Base-by-base conservation (phyloP, 2,888 invertebrate species). In the Chalcis sispes region DNA sequence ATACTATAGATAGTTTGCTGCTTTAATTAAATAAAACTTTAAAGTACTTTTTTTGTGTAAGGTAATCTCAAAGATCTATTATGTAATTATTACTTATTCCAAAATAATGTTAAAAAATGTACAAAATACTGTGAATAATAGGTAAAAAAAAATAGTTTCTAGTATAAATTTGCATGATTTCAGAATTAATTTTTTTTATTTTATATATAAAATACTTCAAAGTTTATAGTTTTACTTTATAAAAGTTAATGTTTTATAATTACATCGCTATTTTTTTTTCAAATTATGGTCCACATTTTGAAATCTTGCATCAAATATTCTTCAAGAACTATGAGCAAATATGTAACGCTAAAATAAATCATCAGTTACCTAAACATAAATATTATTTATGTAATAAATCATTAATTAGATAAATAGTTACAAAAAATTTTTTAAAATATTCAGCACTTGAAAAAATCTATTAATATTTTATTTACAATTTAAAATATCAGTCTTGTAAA, bases 101-200 rank as follows among this genome's bases (percentile, higher is more conserved):
- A 70, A 72, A 73, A 72, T 8, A 65, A 66, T 78, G 75, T 75
- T 78, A 50, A 75, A n/a, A 73, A 73, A n/a, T 78, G 78, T 75
- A 78, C 75, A 78, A 78, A 78, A 72, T 70, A 78, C 56, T 78
- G 75, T 78, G 69, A 78, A 78, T 78, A 70, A 69, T 77, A 79
- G 76, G 36, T 74, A 77, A 66, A 69, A 77, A 70, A 62, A 46
- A 27, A 70, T 73, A 74, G 58, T 67, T 74, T 76, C 8, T 69
- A 69, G 23, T 58, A 61, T 65, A 72, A 76, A 42, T 69, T 75
- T 71, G 64, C 66, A 66, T 73, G 64, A 73, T 78, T 73, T 67
- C 48, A 75, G n/a, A 66, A 64, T 70, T 32, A 7, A 65, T 48
- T 64, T 65, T 66, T 66, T 61, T 77, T 62, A 36, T 50, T 66